Conservation (phyloP, 2,113 vertebrate species). For the Dicentrarchus labrax region DNA sequence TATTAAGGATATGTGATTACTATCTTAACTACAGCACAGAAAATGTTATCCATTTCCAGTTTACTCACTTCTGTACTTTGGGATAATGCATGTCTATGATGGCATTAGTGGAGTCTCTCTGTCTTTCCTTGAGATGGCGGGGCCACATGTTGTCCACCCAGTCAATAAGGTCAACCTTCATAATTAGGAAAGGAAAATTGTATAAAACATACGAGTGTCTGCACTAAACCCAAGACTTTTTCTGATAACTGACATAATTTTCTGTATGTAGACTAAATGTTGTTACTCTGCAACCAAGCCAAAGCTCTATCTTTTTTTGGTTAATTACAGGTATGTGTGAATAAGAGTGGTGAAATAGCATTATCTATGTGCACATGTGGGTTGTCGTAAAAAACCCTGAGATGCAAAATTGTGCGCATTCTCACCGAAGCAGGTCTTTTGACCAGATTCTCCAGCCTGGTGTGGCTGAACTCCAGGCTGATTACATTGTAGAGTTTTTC, state of each 20-base stretch:
- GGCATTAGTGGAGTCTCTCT: slow-evolving; percentile 97
- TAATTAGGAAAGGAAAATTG: slow-evolving; percentile 11
- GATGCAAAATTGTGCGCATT: not conserved
- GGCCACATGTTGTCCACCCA: slow-evolving; percentile 99
- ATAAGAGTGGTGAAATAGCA: not conserved
- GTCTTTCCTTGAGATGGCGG: slow-evolving; percentile 96
- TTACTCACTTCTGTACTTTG: slow-evolving; percentile 96
- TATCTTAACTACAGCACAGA: not conserved
- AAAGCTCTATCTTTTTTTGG: not conserved
- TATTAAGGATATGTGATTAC: no score
- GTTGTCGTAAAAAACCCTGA: not conserved
- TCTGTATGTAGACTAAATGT: not conserved
- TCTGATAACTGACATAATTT: not conserved
- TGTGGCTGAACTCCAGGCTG: slow-evolving; percentile 98
- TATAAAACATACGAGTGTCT: not conserved
- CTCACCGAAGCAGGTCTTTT: slow-evolving; percentile 94
- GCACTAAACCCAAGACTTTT: not conserved
- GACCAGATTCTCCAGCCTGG: slow-evolving; percentile 95
- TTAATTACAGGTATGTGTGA: no score
- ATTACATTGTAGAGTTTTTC: slow-evolving; percentile 99
- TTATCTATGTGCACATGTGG: no score
- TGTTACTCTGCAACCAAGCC: not conserved
- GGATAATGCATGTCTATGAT: slow-evolving; percentile 99
- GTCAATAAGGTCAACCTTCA: slow-evolving; percentile 97
- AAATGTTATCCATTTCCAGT: not conserved